Conservation (phyloP, 35 echinoderm and acorn worm genomes). For the Acanthaster planci region DNA sequence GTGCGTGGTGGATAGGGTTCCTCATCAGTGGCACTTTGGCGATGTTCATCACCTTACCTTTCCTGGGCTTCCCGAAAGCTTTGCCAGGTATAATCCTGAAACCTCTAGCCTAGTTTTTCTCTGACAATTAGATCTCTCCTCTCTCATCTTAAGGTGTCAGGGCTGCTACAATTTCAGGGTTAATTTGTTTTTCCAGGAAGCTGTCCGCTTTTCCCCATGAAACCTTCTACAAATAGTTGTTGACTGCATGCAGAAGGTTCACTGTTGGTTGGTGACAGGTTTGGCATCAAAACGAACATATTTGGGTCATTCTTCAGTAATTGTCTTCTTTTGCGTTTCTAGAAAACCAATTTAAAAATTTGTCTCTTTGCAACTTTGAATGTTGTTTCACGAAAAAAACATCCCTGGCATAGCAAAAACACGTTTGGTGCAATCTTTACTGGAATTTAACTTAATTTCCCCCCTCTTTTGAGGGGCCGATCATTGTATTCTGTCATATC, state of each 20-base stretch:
- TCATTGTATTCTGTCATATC: constrained; percentile 33
- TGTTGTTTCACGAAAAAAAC: neutral
- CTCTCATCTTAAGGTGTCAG: too few species aligned
- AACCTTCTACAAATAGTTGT: too few species aligned
- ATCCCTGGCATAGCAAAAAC: neutral
- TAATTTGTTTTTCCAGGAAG: too few species aligned
- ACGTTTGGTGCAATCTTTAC: constrained; percentile 32
- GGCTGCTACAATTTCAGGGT: too few species aligned
- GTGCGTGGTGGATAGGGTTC: constrained; percentile 97
- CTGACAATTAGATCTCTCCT: too few species aligned
- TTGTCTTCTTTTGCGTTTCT: neutral
- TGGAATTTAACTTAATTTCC: neutral
- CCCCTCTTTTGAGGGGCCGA: neutral
- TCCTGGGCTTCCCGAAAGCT: constrained; percentile 79
- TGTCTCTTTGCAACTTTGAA: neutral
- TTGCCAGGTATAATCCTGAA: constrained; percentile 68
- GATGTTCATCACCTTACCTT: constrained; percentile 63
- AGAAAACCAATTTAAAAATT: neutral
- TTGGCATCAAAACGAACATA: too few species aligned
- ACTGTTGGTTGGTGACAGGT: too few species aligned
- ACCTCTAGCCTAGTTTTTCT: too few species aligned
- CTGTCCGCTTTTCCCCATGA: too few species aligned
- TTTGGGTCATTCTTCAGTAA: constrained; percentile 33
- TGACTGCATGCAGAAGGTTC: too few species aligned
- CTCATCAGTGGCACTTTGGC: constrained; percentile 64